A percentile compares a stretch with the other conserved stretches of the same genome.
Evolutionary conservation across 2,888 invertebrate species (phyloP).

Genomic region (Subacronicta megacephala): DNA sequence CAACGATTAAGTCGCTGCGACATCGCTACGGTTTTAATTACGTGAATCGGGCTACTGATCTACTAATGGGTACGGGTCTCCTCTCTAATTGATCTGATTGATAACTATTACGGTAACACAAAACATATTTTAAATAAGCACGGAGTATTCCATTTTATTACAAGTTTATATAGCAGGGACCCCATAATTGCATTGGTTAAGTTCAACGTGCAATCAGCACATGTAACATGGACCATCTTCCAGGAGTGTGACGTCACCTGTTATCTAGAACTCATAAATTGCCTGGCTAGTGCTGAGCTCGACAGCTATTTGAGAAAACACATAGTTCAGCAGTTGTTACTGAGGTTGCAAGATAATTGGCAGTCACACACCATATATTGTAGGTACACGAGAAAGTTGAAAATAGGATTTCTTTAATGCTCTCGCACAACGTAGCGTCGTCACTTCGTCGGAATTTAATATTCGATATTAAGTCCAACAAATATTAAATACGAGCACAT

Average conservation of each 20-base stretch:
- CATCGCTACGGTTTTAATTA: too few relatives aligned
- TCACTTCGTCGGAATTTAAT: slow-evolving; percentile 1
- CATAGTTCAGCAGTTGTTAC: background rate
- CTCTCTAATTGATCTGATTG: too few relatives aligned
- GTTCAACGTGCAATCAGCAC: slow-evolving; percentile 27
- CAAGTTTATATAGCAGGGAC: too few relatives aligned
- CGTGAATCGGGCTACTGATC: too few relatives aligned
- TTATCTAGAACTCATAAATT: slow-evolving; percentile 15
- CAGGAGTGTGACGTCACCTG: slow-evolving; percentile 18
- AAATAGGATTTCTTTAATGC: too few relatives aligned
- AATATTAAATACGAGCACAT: slow-evolving; percentile 12
- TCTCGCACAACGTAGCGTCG: too few relatives aligned
- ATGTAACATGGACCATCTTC: background rate
- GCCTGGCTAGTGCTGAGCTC: slow-evolving; percentile 9
- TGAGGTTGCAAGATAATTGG: background rate
- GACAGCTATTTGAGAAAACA: background rate
- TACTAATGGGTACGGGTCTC: too few relatives aligned
- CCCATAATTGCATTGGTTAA: too few relatives aligned
- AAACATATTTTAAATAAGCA: too few relatives aligned
- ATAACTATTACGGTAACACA: too few relatives aligned
- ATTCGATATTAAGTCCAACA: slow-evolving; percentile 2
- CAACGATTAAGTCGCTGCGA: too few relatives aligned
- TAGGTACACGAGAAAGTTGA: background rate
- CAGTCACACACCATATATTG: background rate
- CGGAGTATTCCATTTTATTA: too few relatives aligned